phyloP scores from a whole-genome alignment of 2,888 invertebrate species.

The Megaustenia siamemsis region DNA sequence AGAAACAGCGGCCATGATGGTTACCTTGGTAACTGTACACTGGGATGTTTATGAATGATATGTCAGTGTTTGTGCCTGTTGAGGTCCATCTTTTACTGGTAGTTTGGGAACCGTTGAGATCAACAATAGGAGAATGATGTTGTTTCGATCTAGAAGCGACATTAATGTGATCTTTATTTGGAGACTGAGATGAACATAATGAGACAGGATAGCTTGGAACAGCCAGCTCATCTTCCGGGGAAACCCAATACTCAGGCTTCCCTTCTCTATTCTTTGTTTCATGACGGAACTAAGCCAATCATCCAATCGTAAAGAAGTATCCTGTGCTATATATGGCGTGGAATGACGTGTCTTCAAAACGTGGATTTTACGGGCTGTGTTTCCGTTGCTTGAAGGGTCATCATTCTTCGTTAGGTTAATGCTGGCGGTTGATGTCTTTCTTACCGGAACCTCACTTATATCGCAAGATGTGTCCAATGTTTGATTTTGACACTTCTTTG shows the following conservation, averaged over 20 bases:
- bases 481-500: background rate
- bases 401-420: background rate
- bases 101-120: background rate
- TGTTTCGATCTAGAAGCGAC: background rate
- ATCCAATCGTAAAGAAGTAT: constrained; percentile 12
- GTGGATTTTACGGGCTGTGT: constrained; percentile 26
- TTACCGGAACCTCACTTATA: background rate
- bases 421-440: constrained; percentile 34
- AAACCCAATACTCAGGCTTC: background rate
- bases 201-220: background rate
- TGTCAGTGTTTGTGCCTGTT: constrained; percentile 37
- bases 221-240: constrained; percentile 25
- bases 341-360: constrained; percentile 7
- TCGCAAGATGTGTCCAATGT: background rate
- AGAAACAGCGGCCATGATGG: too few relatives aligned
- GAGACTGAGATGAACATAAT: background rate
- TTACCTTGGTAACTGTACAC: background rate
- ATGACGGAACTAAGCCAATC: constrained; percentile 46
- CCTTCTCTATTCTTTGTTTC: constrained; percentile 20
- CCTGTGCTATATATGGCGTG: background rate
- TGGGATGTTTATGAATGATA: background rate
- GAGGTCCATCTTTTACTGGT: constrained; percentile 4
- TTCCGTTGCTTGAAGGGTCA: too few relatives aligned
- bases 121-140: background rate
- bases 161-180: background rate